Base-by-base conservation (phyloP, 23 tunicate genomes). In the Halocynthia aurantium region DNA sequence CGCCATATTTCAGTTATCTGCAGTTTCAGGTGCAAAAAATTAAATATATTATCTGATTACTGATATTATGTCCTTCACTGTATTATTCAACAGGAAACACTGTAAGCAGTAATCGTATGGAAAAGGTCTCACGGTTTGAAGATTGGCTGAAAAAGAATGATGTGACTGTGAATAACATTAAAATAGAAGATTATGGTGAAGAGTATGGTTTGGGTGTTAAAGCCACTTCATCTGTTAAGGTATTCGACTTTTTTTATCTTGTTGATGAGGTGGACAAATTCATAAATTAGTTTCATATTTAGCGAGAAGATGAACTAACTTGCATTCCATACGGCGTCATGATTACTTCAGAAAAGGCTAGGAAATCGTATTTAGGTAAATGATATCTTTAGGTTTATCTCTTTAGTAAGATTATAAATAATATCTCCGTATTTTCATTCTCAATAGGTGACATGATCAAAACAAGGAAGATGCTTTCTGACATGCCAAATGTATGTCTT, bases 401-500 rank as follows among this genome's bases (percentile, higher is more conserved):
- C n/a, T n/a, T n/a, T n/a, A n/a, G n/a, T n/a, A n/a, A n/a, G n/a
- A 19, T 81, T 52, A 71, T 2, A 50, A 19, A 62, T 44, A 5
- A 10, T 13, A n/a, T 31, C 11, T 76, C 68, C 22, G 5, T 56
- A 22, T 12, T 22, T 68, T 51, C 2, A 22, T 8, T 17, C n/a
- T 76, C 22, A 71, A 0, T 50, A 82, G 87, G 74, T 55, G 90
- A 81, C 50, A 55, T 85, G 22, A 90, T 90, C 40, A 81, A 76
- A 62, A 72, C 80, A 6, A 85, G 80, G 54, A 84, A 85, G 57
- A 66, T 90, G 53, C 62, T 90, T 12, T 77, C 77, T 11, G 86
- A 71, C 19, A 92, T 92, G 98, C 98, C 98, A 7, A 92, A 92
- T 61, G 82, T 92, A 11, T 86, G 81, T 51, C 85, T 92, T 50